These are phyloP conservation scores for Galemys pyrenaicus DNA, from an alignment of 2,113 vertebrate species.

Conservation along the genomic window DNA sequence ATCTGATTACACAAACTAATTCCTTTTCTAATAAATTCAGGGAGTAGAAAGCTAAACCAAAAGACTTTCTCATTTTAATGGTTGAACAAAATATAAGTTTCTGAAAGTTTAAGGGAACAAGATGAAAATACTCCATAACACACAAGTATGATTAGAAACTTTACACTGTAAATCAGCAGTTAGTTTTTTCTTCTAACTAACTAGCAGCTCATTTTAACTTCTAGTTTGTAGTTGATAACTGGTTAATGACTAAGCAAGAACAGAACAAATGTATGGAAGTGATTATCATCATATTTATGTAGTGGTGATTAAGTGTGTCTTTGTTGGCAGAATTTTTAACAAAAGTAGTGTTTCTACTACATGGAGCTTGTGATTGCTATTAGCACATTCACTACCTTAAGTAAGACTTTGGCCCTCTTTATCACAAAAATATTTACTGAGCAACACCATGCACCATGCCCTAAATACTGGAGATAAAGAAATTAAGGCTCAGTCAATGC, in stretches of 20 bases:
- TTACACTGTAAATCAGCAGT: background rate
- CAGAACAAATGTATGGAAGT: slow-evolving; percentile 3
- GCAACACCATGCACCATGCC: background rate
- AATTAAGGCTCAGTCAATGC: background rate
- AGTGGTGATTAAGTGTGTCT: background rate
- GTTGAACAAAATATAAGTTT: background rate
- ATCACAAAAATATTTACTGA: background rate
- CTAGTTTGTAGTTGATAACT: background rate
- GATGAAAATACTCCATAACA: background rate
- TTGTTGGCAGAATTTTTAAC: background rate
- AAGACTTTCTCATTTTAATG: background rate
- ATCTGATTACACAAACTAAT: background rate
- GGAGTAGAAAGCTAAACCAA: background rate
- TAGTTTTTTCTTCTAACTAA: background rate
- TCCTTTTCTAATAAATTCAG: background rate
- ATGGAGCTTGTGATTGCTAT: background rate
- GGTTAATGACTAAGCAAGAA: background rate
- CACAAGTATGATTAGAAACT: background rate
- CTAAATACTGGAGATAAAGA: background rate
- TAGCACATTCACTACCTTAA: background rate
- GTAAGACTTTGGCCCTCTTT: slow-evolving; percentile 19
- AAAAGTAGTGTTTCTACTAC: background rate
- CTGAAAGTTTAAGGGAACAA: background rate
- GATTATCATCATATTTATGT: background rate
- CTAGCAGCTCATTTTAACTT: too few relatives aligned